phyloP scores from a whole-genome alignment of 2,888 invertebrate species.

The Diogma glabrata region DNA sequence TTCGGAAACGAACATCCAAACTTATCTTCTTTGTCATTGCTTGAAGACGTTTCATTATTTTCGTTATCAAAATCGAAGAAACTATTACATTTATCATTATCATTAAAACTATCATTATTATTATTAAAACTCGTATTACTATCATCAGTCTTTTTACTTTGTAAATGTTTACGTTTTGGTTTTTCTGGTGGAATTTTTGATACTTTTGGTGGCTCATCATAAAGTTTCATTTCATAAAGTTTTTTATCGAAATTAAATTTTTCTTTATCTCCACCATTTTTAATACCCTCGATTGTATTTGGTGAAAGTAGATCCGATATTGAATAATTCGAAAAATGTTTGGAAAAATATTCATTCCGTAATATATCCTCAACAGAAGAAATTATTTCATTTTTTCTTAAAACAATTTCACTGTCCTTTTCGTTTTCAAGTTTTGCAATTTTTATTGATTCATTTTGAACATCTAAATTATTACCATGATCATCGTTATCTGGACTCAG shows the following conservation, averaged over 20 bases:
- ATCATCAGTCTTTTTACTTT: background rate
- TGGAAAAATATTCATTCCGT: constrained; percentile 23
- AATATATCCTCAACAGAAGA: constrained; percentile 10
- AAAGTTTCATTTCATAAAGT: no score
- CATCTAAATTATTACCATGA: no score
- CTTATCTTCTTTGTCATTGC: background rate
- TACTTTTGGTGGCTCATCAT: background rate
- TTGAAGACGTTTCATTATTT: no score
- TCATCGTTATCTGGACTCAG: background rate
- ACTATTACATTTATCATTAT: no score
- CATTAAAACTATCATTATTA: no score
- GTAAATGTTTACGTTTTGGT: constrained; percentile 7
- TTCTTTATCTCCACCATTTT: background rate
- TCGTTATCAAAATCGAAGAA: no score
- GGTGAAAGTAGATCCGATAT: constrained; percentile 31
- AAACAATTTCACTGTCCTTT: background rate
- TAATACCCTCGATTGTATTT: background rate
- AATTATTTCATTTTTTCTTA: background rate
- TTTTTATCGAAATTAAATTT: background rate
- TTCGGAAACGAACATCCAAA: constrained; percentile 4
- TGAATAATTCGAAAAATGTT: constrained; percentile 34
- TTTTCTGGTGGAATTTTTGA: background rate
- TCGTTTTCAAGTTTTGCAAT: background rate
- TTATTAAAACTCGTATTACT: background rate
- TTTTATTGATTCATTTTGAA: background rate